Base-by-base conservation (phyloP, 2,888 invertebrate species). In the Leuctra nigra region DNA sequence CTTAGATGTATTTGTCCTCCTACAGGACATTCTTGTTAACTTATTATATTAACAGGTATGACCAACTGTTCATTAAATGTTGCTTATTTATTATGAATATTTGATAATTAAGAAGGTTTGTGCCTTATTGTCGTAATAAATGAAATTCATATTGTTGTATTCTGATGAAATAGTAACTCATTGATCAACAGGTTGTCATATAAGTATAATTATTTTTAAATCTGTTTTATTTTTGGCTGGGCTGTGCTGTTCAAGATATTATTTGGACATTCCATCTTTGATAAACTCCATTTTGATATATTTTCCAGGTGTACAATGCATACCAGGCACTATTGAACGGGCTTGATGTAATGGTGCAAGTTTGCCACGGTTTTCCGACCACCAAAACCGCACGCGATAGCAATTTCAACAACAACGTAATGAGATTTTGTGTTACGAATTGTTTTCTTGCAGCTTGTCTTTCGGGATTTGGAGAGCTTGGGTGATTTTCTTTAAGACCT, bases 281-380 rank as follows among this genome's bases (percentile, higher is more conserved):
- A 38, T 25, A 22, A 53, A 18, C 20, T 53, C 36, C 18, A 20
- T 53, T 14, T 54, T 11, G 14, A 41, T 41, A 16, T 24, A 41
- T 59, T 59, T 56, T 58, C 6, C 75, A 82, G 82, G 82, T 83
- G 62, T 82, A 82, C 75, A 80, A 82, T 72, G 77, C 81, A 61
- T 82, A 83, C 72, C 82, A 82, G 71, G 75, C 79, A 60, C 74
- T 82, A 64, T 75, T 82, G 70, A 82, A 80, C 67, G 82, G 82
- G 65, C 74, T 83, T 68, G 81, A 82, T 69, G 75, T 79, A 69
- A 80, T 82, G 79, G 76, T 82, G 66, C 81, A 81, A 75, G 80
- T 81, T 71, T 82, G 81, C 74, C 80, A 81, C 75, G 78, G 78
- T 68, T 69, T 75, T 61, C 75, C 74, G 29, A 41, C 58, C 18